Evolutionary conservation across 2,113 vertebrate genomes (phyloP).

Genomic region (Sylvietta virens): DNA sequence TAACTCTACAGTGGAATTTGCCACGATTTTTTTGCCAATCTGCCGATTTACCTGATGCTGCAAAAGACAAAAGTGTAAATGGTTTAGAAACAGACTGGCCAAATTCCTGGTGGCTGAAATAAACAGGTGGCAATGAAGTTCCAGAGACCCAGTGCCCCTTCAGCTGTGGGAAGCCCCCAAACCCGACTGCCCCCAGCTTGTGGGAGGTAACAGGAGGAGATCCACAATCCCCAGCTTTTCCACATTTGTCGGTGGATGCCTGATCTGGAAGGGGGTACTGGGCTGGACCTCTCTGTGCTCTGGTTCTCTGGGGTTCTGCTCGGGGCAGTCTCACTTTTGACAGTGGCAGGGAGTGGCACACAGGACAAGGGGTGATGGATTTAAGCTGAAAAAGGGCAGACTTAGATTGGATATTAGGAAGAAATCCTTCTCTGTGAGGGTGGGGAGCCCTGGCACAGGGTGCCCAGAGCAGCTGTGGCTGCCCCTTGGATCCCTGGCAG

Average conservation of each 20-base stretch:
- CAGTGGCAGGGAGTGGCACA: no score
- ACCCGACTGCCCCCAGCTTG: fast-evolving
- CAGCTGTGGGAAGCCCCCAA: background rate
- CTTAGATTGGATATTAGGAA: no score
- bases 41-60: background rate
- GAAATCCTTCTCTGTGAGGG: no score
- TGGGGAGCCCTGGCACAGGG: no score
- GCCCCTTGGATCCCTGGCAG: no score
- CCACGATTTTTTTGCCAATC: background rate
- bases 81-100: background rate
- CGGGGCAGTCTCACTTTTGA: no score
- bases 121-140: background rate
- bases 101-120: background rate
- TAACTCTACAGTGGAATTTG: background rate
- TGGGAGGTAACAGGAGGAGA: background rate
- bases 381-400: no score
- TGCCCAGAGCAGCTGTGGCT: no score
- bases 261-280: no score
- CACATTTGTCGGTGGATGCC: background rate
- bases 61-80: background rate
- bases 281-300: no score
- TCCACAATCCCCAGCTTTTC: background rate
- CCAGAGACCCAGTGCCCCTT: background rate
- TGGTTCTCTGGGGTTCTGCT: no score
- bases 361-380: no score